Evolutionary conservation across 2,113 vertebrate genomes (phyloP), one percentile per base, ranked within the genome.

Genomic region (Cyanoderma ruficeps): DNA sequence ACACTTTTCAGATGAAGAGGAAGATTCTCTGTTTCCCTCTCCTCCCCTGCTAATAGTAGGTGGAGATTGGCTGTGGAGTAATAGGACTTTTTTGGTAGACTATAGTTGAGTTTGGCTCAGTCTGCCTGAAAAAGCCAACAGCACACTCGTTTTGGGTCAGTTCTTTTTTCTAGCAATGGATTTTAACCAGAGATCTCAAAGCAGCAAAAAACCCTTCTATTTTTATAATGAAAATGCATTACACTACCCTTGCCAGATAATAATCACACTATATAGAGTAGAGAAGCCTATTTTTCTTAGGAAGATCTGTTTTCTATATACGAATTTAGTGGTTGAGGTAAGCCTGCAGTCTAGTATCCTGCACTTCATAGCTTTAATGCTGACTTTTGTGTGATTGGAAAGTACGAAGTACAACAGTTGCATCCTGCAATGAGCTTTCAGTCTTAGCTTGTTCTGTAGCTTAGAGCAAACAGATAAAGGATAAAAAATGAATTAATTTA

Each of bases 51-150:
- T 96, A 96, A 89, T 87, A 84, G 72, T 69, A 86, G 94, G 71
- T 95, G 91, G 96, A 96, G 94, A 93, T 80, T 97, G 89, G 89
- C 96, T 93, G 72, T 79, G 42, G 83, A 94, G 42, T 69, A 94
- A 78, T 47, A 75, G 59, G 82, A 39, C 22, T 65, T 90, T 91
- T 80, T 82, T 93, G 47, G 72, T 88, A 94, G 83, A 65, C 76
- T 82, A 47, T 23, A 90, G 88, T 96, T 97, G 61, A 21, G 4
- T 91, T 97, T 97, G 96, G 94, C 94, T 87, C 77, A 63, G 52
- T 83, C 47, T 57, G 12, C 56, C 50, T 83, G 23, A 94, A 83
- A 93, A 97, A 83, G 81, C 52, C 44, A 68, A 33, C 23, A 78
- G n/a, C 35, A 74, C 0, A 0, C n/a, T 90, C 0, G 1, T 70